phyloP scores from a whole-genome alignment of 2,113 vertebrate genomes.

The Stomatorhinus ivindoensis region DNA sequence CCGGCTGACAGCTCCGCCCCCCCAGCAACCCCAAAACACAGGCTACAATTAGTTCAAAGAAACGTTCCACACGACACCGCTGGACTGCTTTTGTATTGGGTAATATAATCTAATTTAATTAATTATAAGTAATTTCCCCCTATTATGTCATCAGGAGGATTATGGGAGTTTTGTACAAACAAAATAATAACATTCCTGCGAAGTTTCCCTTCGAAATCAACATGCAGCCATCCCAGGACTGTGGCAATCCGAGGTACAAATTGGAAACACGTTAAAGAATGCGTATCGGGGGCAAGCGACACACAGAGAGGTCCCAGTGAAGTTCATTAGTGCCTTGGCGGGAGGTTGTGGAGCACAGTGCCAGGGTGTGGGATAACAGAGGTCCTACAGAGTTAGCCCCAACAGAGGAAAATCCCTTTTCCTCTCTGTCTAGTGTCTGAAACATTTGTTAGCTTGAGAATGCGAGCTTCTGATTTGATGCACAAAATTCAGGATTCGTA shows the following conservation, averaged over 20 bases:
- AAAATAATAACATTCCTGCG: slow-evolving; percentile 31
- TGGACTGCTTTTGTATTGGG: not conserved
- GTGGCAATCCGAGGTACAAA: slow-evolving; percentile 25
- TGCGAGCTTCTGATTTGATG: not conserved
- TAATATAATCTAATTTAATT: slow-evolving; percentile 32
- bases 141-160: slow-evolving; percentile 35
- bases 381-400: not conserved
- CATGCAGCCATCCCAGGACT: slow-evolving; percentile 31
- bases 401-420: slow-evolving; percentile 6
- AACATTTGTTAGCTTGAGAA: not conserved
- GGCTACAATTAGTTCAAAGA: not conserved
- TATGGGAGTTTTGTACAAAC: slow-evolving; percentile 35
- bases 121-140: slow-evolving; percentile 35
- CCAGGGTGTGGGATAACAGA: slow-evolving; percentile 13
- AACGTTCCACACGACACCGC: not conserved
- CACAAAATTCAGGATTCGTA: not conserved
- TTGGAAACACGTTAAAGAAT: slow-evolving; percentile 12
- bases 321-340: slow-evolving; percentile 35
- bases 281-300: slow-evolving; percentile 25
- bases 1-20: not conserved
- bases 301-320: slow-evolving; percentile 28
- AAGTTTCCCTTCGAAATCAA: slow-evolving; percentile 31
- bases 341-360: not conserved
- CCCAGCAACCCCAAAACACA: not conserved
- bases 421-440: not conserved